phyloP scores from a whole-genome alignment of 2,797 vertebrate genomes.

The Melanotaenia parkinsoni region DNA sequence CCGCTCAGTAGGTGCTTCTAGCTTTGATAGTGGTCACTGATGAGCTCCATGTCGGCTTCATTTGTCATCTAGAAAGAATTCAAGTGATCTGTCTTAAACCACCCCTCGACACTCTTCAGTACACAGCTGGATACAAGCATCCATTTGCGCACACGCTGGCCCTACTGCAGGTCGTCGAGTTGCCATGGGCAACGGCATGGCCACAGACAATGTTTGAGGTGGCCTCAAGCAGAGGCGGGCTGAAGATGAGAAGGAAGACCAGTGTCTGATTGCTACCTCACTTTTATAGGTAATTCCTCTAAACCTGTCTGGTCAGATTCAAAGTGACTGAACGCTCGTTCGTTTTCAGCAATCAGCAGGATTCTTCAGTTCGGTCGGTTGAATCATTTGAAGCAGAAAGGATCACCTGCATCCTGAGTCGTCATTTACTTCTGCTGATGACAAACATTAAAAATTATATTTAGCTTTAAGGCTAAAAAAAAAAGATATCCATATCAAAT shows the following conservation, averaged over 20 bases:
- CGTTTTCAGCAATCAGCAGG: background rate
- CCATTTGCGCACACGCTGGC: background rate
- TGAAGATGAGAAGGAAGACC: constrained; percentile 7
- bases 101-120: background rate
- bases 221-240: constrained; percentile 30
- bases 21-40: background rate
- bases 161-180: constrained; percentile 11
- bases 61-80: constrained; percentile 10
- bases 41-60: constrained; percentile 6
- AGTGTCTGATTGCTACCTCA: constrained; percentile 34
- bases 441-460: background rate
- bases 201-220: constrained; percentile 46
- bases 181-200: constrained; percentile 52
- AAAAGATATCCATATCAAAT: background rate
- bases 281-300: constrained; percentile 22
- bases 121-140: background rate
- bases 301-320: constrained; percentile 22
- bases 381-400: background rate
- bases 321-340: background rate
- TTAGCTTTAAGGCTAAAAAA: background rate
- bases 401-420: background rate
- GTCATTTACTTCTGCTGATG: background rate
- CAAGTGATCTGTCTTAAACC: constrained; percentile 17
- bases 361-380: background rate
- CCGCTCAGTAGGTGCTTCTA: background rate